phyloP scores from a whole-genome alignment of 2,797 vertebrate genomes.

The Synanceia verrucosa region DNA sequence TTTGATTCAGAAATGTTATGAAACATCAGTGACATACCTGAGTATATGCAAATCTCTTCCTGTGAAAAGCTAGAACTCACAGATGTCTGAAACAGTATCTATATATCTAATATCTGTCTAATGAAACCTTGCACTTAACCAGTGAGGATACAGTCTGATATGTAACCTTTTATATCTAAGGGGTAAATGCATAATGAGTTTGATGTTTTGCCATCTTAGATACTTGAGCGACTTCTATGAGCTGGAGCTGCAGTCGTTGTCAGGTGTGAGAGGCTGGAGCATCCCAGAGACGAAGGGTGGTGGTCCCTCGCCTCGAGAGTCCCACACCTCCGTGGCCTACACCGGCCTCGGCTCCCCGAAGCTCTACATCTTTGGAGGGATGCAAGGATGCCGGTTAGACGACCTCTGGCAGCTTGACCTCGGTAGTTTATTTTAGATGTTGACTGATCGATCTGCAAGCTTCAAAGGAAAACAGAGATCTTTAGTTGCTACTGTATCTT shows the following conservation, averaged over 20 bases:
- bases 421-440: constrained; percentile 77
- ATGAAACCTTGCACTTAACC: background rate
- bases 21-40: too few species aligned
- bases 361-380: constrained; percentile 95
- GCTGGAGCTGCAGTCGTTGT: constrained; percentile 91
- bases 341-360: constrained; percentile 86
- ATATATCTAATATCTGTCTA: too few species aligned
- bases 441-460: background rate
- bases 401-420: constrained; percentile 97
- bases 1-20: background rate
- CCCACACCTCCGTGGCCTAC: constrained; percentile 91
- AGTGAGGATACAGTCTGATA: too few species aligned
- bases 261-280: constrained; percentile 92
- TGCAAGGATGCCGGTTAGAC: constrained; percentile 91
- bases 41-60: background rate
- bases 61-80: background rate
- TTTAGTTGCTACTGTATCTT: background rate
- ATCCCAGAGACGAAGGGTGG: constrained; percentile 90
- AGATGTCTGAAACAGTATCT: background rate
- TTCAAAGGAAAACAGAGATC: background rate
- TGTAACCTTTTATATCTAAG: background rate
- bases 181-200: background rate
- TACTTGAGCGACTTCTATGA: constrained; percentile 96
- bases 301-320: constrained; percentile 91
- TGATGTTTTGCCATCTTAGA: constrained; percentile 64